These are phyloP conservation scores for Trachelus stipa DNA, from an alignment of 2,888 invertebrate species.

Conservation along the genomic window DNA sequence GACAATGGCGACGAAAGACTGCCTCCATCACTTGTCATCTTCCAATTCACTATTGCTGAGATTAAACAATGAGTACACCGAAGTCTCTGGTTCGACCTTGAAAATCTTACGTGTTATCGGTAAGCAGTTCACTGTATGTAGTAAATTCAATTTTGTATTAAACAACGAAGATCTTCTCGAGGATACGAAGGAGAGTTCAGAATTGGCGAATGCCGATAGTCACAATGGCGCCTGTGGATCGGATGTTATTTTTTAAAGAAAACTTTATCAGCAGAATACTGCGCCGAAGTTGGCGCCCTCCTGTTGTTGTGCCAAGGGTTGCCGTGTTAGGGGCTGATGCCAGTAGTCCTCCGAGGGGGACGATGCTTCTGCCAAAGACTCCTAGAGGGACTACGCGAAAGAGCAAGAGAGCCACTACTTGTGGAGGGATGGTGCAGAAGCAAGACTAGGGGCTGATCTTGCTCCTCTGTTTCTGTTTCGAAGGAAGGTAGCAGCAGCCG, in stretches of 20 bases:
- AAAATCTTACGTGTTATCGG: neutral
- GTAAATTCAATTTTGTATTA: neutral
- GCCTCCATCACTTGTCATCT: neutral
- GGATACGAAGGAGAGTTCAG: neutral
- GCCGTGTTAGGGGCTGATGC: conserved; percentile 5
- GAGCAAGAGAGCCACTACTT: conserved; percentile 8
- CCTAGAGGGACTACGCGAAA: neutral
- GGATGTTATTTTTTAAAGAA: conserved; percentile 8
- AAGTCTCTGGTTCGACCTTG: neutral
- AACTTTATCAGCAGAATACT: conserved; percentile 3
- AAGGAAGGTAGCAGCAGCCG: conserved; percentile 29
- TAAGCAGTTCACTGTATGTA: neutral
- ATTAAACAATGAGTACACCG: neutral
- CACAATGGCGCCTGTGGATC: neutral
- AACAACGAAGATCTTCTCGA: neutral
- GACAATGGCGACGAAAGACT: neutral
- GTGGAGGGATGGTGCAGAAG: conserved; percentile 15
- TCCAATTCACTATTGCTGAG: neutral
- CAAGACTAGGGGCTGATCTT: conserved; percentile 20
- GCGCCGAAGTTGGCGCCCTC: neutral
- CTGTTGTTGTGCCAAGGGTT: conserved; percentile 7
- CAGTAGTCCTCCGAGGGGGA: neutral
- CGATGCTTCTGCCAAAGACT: neutral
- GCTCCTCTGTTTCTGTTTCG: conserved; percentile 45
- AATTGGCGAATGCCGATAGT: neutral